phyloP scores from a whole-genome alignment of 1,140 invertebrate genomes.

The Nylanderia fulva region DNA sequence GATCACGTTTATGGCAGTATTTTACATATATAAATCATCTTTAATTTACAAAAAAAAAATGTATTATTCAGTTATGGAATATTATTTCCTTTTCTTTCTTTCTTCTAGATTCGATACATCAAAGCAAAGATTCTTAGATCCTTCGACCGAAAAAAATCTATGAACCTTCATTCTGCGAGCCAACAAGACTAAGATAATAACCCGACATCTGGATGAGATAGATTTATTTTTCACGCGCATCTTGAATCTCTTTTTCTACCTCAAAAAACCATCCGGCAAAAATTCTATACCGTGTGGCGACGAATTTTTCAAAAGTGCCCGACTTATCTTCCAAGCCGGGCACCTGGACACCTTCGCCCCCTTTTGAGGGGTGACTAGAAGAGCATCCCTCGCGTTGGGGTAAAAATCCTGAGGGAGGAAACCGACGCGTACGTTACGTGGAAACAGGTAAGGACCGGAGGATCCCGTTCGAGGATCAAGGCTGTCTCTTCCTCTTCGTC shows the following conservation, averaged over 20 bases:
- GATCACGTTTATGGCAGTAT: background rate
- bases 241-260: background rate
- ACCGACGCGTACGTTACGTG: constrained; percentile 25
- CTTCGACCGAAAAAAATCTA: background rate
- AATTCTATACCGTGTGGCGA: background rate
- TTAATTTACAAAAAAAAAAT: background rate
- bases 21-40: background rate
- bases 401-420: background rate
- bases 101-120: background rate
- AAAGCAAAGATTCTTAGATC: background rate
- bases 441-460: constrained; percentile 50
- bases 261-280: background rate
- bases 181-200: background rate
- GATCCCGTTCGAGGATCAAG: background rate
- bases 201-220: background rate
- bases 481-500: constrained; percentile 25
- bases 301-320: background rate
- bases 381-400: constrained; percentile 14
- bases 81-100: background rate
- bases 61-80: background rate
- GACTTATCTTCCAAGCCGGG: constrained; percentile 11
- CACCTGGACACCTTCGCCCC: constrained; percentile 39
- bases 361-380: constrained; percentile 25
- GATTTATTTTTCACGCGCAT: constrained; percentile 1
- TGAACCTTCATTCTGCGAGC: background rate